phyloP scores from a whole-genome alignment of 2,888 invertebrate genomes.

The Epistrophella euchroma region DNA sequence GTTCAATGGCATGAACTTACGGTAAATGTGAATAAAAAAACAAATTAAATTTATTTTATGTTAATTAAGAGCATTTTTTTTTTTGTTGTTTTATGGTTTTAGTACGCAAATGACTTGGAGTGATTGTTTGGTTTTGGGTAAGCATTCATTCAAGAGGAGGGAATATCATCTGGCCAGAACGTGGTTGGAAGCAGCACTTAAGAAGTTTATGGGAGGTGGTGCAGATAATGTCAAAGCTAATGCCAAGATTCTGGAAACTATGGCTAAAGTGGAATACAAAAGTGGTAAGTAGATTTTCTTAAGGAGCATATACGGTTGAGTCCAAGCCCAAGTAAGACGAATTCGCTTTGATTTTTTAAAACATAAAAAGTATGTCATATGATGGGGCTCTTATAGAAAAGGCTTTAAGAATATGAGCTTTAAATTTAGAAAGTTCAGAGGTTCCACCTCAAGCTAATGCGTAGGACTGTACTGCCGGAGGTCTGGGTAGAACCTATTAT shows the following conservation, averaged over 20 bases:
- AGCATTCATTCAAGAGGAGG: conserved; percentile 78
- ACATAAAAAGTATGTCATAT: too few relatives aligned
- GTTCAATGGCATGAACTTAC: conserved; percentile 82
- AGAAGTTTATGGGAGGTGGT: conserved; percentile 72
- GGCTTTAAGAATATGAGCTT: too few relatives aligned
- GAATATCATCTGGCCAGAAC: conserved; percentile 79
- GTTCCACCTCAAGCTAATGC: too few relatives aligned
- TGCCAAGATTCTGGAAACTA: conserved; percentile 78
- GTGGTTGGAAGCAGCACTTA: conserved; percentile 80
- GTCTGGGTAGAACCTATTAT: too few relatives aligned
- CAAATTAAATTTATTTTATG: conserved; percentile 8
- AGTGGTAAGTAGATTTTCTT: conserved; percentile 77
- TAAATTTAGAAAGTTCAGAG: too few relatives aligned
- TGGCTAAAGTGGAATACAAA: conserved; percentile 78
- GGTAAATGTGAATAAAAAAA: conserved; percentile 24
- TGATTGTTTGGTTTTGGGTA: conserved; percentile 80
- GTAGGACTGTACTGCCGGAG: too few relatives aligned
- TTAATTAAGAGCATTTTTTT: conserved; percentile 25
- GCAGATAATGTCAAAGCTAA: conserved; percentile 68
- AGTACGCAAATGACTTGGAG: conserved; percentile 81
- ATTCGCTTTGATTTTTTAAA: too few relatives aligned
- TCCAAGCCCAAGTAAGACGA: too few relatives aligned
- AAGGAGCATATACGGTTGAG: too few relatives aligned
- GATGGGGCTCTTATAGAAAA: too few relatives aligned
- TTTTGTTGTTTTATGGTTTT: conserved; percentile 20